phyloP scores from a whole-genome alignment of 2,797 vertebrate species.

The Balearica regulorum region DNA sequence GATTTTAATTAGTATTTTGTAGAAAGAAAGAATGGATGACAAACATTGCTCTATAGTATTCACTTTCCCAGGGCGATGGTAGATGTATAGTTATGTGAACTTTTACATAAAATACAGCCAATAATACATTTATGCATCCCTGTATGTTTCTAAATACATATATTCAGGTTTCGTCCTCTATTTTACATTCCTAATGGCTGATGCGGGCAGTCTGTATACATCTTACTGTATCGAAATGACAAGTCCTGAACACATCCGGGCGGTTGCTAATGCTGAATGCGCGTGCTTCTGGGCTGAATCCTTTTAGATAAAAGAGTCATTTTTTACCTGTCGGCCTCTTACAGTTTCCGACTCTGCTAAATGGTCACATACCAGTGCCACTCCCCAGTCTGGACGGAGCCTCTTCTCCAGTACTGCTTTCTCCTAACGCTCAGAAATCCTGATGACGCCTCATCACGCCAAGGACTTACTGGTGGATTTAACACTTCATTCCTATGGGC shows the following conservation, averaged over 20 bases:
- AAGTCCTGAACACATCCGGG: background rate
- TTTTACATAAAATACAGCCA: background rate
- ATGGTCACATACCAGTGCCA: constrained; percentile 86
- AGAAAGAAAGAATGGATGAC: background rate
- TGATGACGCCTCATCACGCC: constrained; percentile 75
- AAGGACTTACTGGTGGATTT: constrained; percentile 70
- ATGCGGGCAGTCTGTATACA: background rate
- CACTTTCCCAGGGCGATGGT: background rate
- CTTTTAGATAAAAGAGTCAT: background rate
- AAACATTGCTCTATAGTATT: background rate
- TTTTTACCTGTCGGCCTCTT: constrained; percentile 61
- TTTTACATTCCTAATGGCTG: background rate
- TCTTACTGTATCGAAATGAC: background rate
- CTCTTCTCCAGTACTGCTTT: constrained; percentile 85
- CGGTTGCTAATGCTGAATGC: background rate
- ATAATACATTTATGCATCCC: background rate
- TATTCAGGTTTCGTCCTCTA: background rate
- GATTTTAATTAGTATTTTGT: background rate
- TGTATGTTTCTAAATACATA: accelerated
- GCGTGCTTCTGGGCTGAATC: background rate
- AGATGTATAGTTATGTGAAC: background rate
- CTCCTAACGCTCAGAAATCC: constrained; percentile 86
- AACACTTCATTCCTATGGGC: constrained; percentile 67
- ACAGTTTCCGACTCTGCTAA: constrained; percentile 92
- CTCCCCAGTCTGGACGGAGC: constrained; percentile 83